Evolutionary conservation across 2,888 invertebrate species (phyloP).

Genomic region (Apodemia duryi): DNA sequence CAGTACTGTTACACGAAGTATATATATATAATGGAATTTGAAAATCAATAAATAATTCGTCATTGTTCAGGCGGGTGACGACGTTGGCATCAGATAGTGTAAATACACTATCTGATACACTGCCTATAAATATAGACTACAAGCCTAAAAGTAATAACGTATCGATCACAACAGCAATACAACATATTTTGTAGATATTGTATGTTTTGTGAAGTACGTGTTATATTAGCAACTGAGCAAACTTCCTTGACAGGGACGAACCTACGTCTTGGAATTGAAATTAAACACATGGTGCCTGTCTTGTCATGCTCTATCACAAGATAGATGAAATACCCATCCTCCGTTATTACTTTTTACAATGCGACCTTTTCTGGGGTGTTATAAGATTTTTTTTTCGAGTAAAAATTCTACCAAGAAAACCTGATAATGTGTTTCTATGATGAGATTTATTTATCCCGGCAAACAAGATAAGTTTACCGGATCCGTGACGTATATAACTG

Average conservation of each 20-base stretch:
- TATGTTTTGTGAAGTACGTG: conserved; percentile 7
- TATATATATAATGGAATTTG: too few relatives aligned
- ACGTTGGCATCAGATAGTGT: too few relatives aligned
- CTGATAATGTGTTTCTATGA: neutral
- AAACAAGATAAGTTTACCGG: too few relatives aligned
- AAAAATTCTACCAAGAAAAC: neutral
- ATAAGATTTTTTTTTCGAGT: neutral
- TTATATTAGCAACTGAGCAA: conserved; percentile 10
- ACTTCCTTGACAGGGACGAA: conserved; percentile 16
- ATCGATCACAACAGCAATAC: neutral
- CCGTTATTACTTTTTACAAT: conserved; percentile 21
- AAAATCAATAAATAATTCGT: too few relatives aligned
- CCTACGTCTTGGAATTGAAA: conserved; percentile 23
- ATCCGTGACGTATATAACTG: too few relatives aligned
- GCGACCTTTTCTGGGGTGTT: neutral
- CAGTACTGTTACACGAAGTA: too few relatives aligned
- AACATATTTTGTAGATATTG: neutral
- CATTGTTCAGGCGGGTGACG: too few relatives aligned
- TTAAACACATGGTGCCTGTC: conserved; percentile 27
- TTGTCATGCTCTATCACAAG: conserved; percentile 19
- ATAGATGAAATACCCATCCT: conserved; percentile 27
- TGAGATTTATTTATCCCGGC: too few relatives aligned
- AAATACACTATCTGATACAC: too few relatives aligned
- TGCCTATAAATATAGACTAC: too few relatives aligned
- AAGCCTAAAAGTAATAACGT: neutral